Evolutionary conservation across 2,113 vertebrate genomes (phyloP), one percentile per base, ranked within the genome.

Genomic region (Periophthalmus modestus): DNA sequence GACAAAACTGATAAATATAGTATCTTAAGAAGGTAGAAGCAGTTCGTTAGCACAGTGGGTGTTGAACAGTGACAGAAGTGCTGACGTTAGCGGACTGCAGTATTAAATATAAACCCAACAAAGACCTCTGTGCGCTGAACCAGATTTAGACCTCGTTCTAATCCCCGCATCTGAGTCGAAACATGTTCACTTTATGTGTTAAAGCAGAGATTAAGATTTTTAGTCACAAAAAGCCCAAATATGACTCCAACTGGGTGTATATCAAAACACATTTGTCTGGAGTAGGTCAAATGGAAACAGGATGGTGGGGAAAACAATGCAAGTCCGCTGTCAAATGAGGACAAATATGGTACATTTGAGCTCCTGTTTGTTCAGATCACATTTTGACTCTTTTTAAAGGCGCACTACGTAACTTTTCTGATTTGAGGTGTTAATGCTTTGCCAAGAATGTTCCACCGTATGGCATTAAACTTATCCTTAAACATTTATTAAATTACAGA

Each of bases 281-380:
- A 81, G 84, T 83, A 85, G 83, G 87, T 89, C 82, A 88, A 83
- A 86, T 81, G 82, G 78, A 86, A 88, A 89, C 86, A 21, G 19
- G 69, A 78, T 65, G 1, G 19, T 71, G 88, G 71, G 75, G 59
- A 76, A 75, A 58, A 77, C 67, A 77, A 46, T 28, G 77, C 77
- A 69, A 61, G 28, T 62, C 10, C 59, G 43, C 62, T 43, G 62
- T 43, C 34, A 65, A 65, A 65, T 39, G 34, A 65, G 19, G 62
- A 43, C 62, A 65, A 1, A 39, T 43, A n/a, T n/a, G 28, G 15
- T 10, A 59, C 3, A 59, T 59, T 14, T 59, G 57, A 34, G 18
- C 59, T 34, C 34, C 28, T 62, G 59, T 59, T 23, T 59, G 57
- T 28, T 28, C 57, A 59, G 10, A 28, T 59, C 23, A 24, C 14